phyloP scores from a whole-genome alignment of 2,888 invertebrate species.

The Diadromus collaris region DNA sequence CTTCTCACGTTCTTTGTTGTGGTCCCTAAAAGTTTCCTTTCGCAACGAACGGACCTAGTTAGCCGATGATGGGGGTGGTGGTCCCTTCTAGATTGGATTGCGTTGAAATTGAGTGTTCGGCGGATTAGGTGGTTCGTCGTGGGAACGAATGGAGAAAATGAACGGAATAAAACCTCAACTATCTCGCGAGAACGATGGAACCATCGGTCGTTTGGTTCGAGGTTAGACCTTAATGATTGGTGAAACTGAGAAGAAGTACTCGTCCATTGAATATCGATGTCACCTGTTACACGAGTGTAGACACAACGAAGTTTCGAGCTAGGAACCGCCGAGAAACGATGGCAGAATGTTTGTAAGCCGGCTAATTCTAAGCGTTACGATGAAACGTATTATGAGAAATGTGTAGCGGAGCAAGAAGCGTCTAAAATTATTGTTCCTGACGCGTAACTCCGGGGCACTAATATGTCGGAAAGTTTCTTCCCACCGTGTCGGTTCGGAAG shows the following conservation, averaged over 20 bases:
- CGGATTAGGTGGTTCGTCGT: conserved; percentile 8
- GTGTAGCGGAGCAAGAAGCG: neutral
- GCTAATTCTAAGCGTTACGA: neutral
- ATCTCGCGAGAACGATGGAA: neutral
- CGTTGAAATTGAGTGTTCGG: conserved; percentile 19
- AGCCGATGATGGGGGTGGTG: neutral
- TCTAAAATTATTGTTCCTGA: neutral
- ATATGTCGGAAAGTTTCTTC: neutral
- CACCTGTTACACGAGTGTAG: neutral
- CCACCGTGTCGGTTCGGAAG: neutral
- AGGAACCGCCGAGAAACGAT: neutral
- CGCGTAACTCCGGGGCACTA: neutral
- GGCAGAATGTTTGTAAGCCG: neutral
- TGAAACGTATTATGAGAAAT: neutral
- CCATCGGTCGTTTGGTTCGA: neutral
- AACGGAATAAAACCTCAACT: neutral
- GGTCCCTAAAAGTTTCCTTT: neutral
- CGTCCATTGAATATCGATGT: neutral
- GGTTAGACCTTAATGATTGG: neutral
- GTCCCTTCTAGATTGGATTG: conserved; percentile 1
- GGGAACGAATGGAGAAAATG: neutral
- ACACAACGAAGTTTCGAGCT: neutral
- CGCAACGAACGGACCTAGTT: neutral
- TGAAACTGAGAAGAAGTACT: neutral
- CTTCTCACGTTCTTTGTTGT: neutral